phyloP scores from a whole-genome alignment of 2,888 invertebrate genomes.

The Sarcophaga variegata region DNA sequence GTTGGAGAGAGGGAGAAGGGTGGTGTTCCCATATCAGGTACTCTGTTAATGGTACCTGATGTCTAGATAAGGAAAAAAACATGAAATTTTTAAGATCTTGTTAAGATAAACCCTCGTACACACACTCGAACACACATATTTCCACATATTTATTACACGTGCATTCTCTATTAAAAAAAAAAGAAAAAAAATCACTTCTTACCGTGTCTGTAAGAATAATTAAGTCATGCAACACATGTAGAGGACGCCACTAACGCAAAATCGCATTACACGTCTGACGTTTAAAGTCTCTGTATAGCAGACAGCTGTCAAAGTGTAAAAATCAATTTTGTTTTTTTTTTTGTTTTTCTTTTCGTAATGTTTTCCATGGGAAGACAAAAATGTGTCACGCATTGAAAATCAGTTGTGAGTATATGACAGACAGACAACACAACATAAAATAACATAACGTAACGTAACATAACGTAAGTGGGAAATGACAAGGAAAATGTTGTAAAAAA shows the following conservation, averaged over 20 bases:
- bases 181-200: too few relatives aligned
- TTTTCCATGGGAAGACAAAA: conserved; percentile 44
- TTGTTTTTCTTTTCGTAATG: not conserved
- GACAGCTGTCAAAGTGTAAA: conserved; percentile 61
- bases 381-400: conserved; percentile 48
- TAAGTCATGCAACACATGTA: conserved; percentile 55
- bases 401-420: not conserved
- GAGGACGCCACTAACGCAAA: conserved; percentile 50
- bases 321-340: conserved; percentile 51
- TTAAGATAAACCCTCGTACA: conserved; percentile 26
- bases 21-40: too few relatives aligned
- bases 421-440: not conserved
- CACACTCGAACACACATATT: too few relatives aligned
- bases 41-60: conserved; percentile 59
- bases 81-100: conserved; percentile 66
- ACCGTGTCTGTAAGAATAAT: conserved; percentile 42
- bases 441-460: too few relatives aligned
- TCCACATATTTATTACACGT: too few relatives aligned
- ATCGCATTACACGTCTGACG: conserved; percentile 47
- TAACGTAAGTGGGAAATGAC: too few relatives aligned
- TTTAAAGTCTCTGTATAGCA: conserved; percentile 32
- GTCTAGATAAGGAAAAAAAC: conserved; percentile 53
- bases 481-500: too few relatives aligned
- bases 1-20: not conserved
- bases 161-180: too few relatives aligned